Conservation (phyloP, 2,888 invertebrate genomes). For the Drosophila merina region DNA sequence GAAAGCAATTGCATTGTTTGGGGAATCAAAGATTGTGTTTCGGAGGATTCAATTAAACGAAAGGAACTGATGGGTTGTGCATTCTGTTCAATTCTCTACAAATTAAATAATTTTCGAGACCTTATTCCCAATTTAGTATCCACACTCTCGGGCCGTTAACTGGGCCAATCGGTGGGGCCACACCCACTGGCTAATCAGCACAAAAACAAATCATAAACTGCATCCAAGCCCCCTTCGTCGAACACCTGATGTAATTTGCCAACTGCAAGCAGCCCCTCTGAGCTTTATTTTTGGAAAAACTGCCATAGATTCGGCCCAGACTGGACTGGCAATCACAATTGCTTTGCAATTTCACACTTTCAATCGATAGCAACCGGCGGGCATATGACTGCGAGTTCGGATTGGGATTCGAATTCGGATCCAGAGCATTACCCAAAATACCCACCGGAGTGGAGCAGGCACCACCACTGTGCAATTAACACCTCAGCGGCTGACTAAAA, state of each 20-base stretch:
- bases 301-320: constrained; percentile 44
- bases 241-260: constrained; percentile 79
- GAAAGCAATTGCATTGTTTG: not conserved
- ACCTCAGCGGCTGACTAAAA: constrained; percentile 73
- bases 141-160: constrained; percentile 51
- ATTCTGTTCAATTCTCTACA: not conserved
- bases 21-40: not conserved
- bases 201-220: constrained; percentile 70
- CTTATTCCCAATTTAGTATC: constrained; percentile 41
- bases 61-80: too few species aligned
- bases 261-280: constrained; percentile 54
- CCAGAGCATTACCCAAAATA: constrained; percentile 40
- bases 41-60: not conserved
- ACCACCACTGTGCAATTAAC: constrained; percentile 80
- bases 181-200: constrained; percentile 73
- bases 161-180: constrained; percentile 64
- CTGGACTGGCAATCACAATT: constrained; percentile 69
- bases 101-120: constrained; percentile 10
- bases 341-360: constrained; percentile 79
- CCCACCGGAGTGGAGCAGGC: constrained; percentile 35
- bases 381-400: constrained; percentile 39
- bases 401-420: constrained; percentile 10
- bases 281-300: constrained; percentile 39
- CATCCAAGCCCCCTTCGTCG: constrained; percentile 32
- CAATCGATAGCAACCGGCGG: constrained; percentile 73